Base-by-base conservation (phyloP, 2,113 vertebrate species). In the Cygnus buccinator region DNA sequence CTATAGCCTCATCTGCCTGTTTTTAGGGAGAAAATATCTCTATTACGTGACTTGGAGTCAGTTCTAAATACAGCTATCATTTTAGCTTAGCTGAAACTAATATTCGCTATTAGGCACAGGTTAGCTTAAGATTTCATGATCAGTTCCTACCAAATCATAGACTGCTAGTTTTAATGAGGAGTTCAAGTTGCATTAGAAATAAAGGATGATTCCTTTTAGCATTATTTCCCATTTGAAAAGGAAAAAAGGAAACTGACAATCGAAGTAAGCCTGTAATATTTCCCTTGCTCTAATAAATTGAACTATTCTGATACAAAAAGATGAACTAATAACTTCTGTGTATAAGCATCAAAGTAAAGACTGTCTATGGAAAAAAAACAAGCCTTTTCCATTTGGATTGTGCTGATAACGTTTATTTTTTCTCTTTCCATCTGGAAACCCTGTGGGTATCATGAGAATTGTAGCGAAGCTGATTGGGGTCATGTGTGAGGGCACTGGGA, bases 391-490 rank as follows among this genome's bases (percentile, higher is more conserved):
- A 95, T 95, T 95, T 87, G 94, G 67, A 94, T 54, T 87, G 77
- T 89, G 94, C 91, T 95, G 90, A 95, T 95, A 96, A 81, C 94
- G 87, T 96, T 96, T 96, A 78, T 95, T 94, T 92, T 92, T 92
- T 87, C 89, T 85, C 84, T 90, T 95, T 91, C 86, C 95, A 94
- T 94, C 95, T 97, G 96, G 93, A 97, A 95, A 92, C 61, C 80
- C 96, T 95, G 86, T 95, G 86, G 93, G 95, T 96, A 95, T 94
- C 97, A 96, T 96, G 95, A 97, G 97, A 97, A 91, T 97, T 92
- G 96, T 52, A 96, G 95, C 0, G 5, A 95, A 88, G 94, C 91
- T 97, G 97, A 98, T 96, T 97, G 97, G 95, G 95, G 97, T 97
- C 95, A 97, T 41, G 67, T 96, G 95, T 92, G 95, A 97, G 96